Evolutionary conservation across 2,797 vertebrate genomes (phyloP).

Genomic region (Heteromormyrus szaboi): DNA sequence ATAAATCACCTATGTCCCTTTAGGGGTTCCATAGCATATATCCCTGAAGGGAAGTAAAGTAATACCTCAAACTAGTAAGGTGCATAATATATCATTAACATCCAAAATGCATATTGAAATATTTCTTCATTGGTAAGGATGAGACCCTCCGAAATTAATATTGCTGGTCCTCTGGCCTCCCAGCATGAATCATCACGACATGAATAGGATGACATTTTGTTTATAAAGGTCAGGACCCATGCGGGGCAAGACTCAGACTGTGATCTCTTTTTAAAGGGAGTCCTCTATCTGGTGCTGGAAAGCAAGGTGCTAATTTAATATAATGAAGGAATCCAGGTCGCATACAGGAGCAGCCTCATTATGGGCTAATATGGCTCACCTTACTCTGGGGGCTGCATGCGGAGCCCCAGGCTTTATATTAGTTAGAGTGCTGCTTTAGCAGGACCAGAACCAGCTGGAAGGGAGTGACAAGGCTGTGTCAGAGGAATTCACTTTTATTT

Average conservation of each 20-base stretch:
- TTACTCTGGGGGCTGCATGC: neutral
- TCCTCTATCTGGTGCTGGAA: neutral
- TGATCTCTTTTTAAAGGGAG: neutral
- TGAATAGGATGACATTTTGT: slow-evolving; percentile 21
- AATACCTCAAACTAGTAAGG: neutral
- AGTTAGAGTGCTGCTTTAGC: neutral
- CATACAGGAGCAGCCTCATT: neutral
- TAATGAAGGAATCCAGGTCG: slow-evolving; percentile 1
- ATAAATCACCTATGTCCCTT: too few species aligned
- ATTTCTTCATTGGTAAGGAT: neutral
- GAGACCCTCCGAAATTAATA: neutral
- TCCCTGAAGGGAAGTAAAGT: neutral
- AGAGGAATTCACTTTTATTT: neutral
- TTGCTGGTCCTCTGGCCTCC: neutral
- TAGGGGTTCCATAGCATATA: neutral
- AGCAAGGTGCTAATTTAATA: slow-evolving; percentile 6
- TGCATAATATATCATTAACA: neutral
- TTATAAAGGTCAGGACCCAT: slow-evolving; percentile 15
- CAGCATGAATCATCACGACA: slow-evolving; percentile 1
- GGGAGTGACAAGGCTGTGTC: neutral
- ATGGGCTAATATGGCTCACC: neutral
- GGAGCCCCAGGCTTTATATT: neutral
- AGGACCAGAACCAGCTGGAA: neutral
- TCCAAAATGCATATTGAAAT: neutral
- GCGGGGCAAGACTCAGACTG: neutral